Conservation (phyloP, 2,888 invertebrate species). For the Cordilura impudica region DNA sequence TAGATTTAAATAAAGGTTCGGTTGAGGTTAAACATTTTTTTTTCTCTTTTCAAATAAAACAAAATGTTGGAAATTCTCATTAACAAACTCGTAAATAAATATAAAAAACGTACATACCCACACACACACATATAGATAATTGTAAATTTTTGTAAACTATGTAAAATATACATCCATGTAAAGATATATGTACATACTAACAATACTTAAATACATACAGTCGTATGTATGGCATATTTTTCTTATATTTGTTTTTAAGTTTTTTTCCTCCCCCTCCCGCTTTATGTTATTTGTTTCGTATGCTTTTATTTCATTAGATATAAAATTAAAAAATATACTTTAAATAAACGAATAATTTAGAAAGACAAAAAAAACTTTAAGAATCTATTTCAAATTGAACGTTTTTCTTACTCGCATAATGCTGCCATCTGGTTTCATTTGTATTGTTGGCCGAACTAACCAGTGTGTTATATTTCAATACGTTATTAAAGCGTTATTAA, state of each 20-base stretch:
- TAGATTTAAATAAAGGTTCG: constrained; percentile 51
- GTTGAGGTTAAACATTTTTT: background rate
- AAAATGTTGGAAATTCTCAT: background rate
- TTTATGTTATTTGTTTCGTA: background rate
- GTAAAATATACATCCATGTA: background rate
- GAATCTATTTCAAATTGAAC: no score
- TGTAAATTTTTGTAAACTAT: constrained; percentile 10
- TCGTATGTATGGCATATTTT: background rate
- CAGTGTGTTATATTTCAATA: no score
- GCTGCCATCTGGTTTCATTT: no score
- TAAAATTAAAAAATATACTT: background rate
- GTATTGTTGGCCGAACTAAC: no score
- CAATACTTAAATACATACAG: no score
- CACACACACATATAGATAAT: constrained; percentile 15
- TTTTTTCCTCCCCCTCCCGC: no score
- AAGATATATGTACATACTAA: background rate
- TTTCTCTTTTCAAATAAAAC: no score
- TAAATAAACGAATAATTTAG: background rate
- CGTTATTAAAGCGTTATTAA: no score
- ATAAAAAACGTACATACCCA: background rate
- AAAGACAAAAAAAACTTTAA: no score
- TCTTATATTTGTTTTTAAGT: background rate
- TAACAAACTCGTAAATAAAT: background rate
- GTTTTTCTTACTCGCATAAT: no score
- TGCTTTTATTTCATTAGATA: background rate